phyloP scores from a whole-genome alignment of 2,113 vertebrate species.

The Psettodes erumei region DNA sequence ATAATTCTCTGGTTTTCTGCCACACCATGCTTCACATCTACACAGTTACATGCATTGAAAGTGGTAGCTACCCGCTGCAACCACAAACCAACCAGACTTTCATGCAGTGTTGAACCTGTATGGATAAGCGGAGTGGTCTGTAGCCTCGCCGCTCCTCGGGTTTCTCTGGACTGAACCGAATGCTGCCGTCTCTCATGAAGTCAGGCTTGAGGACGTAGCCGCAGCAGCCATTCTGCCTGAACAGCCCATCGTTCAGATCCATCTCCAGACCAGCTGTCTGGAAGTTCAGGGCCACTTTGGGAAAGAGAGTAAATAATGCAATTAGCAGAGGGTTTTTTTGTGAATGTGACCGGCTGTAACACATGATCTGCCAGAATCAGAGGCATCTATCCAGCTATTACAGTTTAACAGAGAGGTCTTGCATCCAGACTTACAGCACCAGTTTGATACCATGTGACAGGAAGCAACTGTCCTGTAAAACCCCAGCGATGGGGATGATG shows the following conservation, averaged over 20 bases:
- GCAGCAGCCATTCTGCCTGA: constrained; percentile 88
- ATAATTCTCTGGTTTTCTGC: neutral
- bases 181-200: constrained; percentile 85
- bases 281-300: constrained; percentile 93
- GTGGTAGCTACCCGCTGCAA: neutral
- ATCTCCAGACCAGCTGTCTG: constrained; percentile 94
- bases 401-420: constrained; percentile 2
- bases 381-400: neutral
- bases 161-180: constrained; percentile 85
- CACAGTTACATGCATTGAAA: neutral
- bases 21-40: neutral
- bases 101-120: constrained; percentile 79
- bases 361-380: constrained; percentile 4
- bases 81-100: neutral
- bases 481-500: neutral
- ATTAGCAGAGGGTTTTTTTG: neutral
- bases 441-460: neutral
- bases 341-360: neutral
- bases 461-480: constrained; percentile 30
- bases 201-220: constrained; percentile 92
- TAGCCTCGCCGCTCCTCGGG: constrained; percentile 75
- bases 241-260: constrained; percentile 94
- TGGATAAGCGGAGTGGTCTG: constrained; percentile 80
- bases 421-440: neutral
- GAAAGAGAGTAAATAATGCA: constrained; percentile 20